These are phyloP conservation scores for Zelleria hepariella DNA, from an alignment of 2,888 invertebrate species.

Conservation along the genomic window DNA sequence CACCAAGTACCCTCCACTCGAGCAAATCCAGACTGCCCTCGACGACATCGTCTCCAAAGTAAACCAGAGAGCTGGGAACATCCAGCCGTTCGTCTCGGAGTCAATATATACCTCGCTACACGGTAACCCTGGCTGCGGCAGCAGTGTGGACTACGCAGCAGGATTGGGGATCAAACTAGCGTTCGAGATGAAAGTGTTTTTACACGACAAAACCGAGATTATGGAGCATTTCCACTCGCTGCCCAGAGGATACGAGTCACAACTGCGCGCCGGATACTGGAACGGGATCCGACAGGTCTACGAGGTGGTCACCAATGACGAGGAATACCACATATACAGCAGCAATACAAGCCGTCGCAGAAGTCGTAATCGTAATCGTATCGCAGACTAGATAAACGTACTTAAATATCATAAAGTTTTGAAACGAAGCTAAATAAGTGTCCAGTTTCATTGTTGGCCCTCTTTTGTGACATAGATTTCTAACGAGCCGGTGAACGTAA, in stretches of 20 bases:
- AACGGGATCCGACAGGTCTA: slow-evolving; percentile 48
- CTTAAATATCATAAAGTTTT: not conserved
- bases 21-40: slow-evolving; percentile 24
- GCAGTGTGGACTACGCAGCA: slow-evolving; percentile 52
- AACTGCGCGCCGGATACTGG: slow-evolving; percentile 45
- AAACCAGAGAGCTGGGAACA: slow-evolving; percentile 37
- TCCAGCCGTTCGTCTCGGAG: slow-evolving; percentile 38
- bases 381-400: no score
- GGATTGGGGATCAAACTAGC: slow-evolving; percentile 28
- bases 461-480: not conserved
- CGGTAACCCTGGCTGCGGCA: slow-evolving; percentile 42
- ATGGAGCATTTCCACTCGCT: slow-evolving; percentile 42
- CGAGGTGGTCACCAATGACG: slow-evolving; percentile 29
- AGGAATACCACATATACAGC: not conserved
- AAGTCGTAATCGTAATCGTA: no score
- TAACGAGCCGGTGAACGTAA: slow-evolving; percentile 16
- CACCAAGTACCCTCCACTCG: slow-evolving; percentile 12
- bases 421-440: not conserved
- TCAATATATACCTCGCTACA: slow-evolving; percentile 34
- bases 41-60: slow-evolving; percentile 35
- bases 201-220: slow-evolving; percentile 32
- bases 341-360: not conserved
- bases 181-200: slow-evolving; percentile 56
- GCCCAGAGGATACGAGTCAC: slow-evolving; percentile 38
- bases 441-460: not conserved